Conservation (phyloP, 2,113 vertebrate species). For the Orientallactaga bullata region DNA sequence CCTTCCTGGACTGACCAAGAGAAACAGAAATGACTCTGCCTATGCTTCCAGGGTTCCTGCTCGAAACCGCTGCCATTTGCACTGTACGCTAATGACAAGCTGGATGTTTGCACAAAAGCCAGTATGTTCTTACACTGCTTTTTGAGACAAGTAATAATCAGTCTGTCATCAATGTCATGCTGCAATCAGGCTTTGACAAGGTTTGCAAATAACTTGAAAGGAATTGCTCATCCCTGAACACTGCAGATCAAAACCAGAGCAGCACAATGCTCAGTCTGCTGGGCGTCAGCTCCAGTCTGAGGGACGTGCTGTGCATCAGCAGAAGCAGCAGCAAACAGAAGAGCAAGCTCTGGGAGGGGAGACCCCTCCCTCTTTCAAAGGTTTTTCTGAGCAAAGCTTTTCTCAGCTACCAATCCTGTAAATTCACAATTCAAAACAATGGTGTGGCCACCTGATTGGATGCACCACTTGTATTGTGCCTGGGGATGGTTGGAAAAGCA, state of each 20-base stretch:
- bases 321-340: not conserved
- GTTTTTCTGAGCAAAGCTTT: not conserved
- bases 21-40: not conserved
- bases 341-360: not conserved
- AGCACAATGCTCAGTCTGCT: conserved; percentile 75
- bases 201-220: conserved; percentile 87
- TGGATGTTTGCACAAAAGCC: conserved; percentile 76
- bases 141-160: conserved; percentile 84
- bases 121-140: conserved; percentile 73
- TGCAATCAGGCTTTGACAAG: conserved; percentile 85
- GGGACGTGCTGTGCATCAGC: conserved; percentile 60
- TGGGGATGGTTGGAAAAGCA: not conserved
- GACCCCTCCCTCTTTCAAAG: not conserved
- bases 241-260: conserved; percentile 83
- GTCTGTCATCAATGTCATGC: conserved; percentile 79
- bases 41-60: not conserved
- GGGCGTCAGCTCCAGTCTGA: conserved; percentile 64
- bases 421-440: not conserved
- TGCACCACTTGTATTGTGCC: not conserved
- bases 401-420: not conserved
- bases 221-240: conserved; percentile 80
- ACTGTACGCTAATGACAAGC: conserved; percentile 51
- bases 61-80: conserved; percentile 71
- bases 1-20: conserved; percentile 46
- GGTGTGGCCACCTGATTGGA: not conserved